Percentiles rank a stretch among this genome's conserved stretches.
Evolutionary conservation across 2,888 invertebrate genomes (phyloP).

Genomic region (Macropis europaea): DNA sequence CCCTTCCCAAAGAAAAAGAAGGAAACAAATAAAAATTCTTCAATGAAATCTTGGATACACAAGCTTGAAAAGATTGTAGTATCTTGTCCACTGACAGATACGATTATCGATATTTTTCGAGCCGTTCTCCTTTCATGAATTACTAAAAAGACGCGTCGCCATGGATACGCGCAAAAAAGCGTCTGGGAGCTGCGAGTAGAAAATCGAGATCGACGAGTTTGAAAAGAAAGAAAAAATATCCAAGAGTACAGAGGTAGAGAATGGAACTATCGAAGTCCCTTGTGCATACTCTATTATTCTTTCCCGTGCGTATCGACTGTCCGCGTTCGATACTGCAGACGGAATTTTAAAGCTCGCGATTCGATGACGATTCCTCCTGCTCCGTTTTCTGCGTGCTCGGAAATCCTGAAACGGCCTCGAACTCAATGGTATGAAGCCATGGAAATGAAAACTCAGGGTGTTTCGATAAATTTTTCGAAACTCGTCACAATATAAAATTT

Average conservation of each 20-base stretch:
- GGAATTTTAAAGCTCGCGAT: not conserved
- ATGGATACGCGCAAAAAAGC: too few species aligned
- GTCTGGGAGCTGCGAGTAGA: not conserved
- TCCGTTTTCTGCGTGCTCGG: too few species aligned
- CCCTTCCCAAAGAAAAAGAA: too few species aligned
- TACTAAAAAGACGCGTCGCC: too few species aligned
- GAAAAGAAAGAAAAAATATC: not conserved
- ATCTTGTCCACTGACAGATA: too few species aligned
- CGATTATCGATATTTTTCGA: too few species aligned
- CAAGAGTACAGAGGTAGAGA: not conserved
- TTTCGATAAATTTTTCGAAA: slow-evolving; percentile 12
- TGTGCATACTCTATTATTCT: not conserved
- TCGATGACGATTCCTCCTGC: too few species aligned
- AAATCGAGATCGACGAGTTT: not conserved
- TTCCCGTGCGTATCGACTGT: not conserved
- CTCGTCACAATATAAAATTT: too few species aligned
- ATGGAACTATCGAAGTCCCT: not conserved
- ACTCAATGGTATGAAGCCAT: not conserved
- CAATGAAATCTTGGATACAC: too few species aligned
- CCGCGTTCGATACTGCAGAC: not conserved
- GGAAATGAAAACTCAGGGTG: not conserved
- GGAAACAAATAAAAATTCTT: too few species aligned
- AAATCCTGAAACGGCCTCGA: not conserved
- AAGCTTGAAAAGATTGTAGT: too few species aligned
- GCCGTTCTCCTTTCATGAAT: too few species aligned